These are phyloP conservation scores for Microplitis deprimator DNA, from an alignment of 2,888 invertebrate species.

Conservation along the genomic window DNA sequence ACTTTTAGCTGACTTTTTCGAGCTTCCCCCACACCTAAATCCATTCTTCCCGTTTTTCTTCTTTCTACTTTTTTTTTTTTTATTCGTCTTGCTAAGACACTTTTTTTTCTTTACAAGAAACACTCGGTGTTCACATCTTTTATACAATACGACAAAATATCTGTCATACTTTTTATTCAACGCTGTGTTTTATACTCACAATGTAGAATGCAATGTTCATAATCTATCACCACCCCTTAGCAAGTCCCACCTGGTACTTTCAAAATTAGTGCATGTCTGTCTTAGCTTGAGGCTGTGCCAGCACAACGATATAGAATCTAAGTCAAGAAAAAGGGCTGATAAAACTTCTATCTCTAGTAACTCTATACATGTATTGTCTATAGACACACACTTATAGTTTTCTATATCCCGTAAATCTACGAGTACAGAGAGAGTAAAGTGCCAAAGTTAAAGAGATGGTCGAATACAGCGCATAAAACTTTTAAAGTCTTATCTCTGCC, in stretches of 20 bases:
- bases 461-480: conserved; percentile 5
- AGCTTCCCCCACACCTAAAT: conserved; percentile 14
- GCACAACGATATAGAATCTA: conserved; percentile 44
- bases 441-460: neutral
- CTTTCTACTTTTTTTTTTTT: conserved; percentile 12
- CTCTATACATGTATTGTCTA: neutral
- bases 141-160: conserved; percentile 13
- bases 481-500: conserved; percentile 8
- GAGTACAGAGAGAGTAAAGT: neutral
- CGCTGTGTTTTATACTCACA: conserved; percentile 39
- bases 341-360: neutral
- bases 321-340: conserved; percentile 20
- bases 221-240: conserved; percentile 49
- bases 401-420: neutral
- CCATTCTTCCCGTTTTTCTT: conserved; percentile 8
- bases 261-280: conserved; percentile 63
- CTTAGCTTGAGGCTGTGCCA: conserved; percentile 51
- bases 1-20: conserved; percentile 26
- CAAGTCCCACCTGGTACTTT: conserved; percentile 55
- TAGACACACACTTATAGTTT: neutral
- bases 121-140: conserved; percentile 25
- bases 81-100: conserved; percentile 4
- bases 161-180: conserved; percentile 51
- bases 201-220: conserved; percentile 32
- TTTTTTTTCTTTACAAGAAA: neutral